Conservation (phyloP, 92 coral and sea anemone species). For the Diadumene lineata region DNA sequence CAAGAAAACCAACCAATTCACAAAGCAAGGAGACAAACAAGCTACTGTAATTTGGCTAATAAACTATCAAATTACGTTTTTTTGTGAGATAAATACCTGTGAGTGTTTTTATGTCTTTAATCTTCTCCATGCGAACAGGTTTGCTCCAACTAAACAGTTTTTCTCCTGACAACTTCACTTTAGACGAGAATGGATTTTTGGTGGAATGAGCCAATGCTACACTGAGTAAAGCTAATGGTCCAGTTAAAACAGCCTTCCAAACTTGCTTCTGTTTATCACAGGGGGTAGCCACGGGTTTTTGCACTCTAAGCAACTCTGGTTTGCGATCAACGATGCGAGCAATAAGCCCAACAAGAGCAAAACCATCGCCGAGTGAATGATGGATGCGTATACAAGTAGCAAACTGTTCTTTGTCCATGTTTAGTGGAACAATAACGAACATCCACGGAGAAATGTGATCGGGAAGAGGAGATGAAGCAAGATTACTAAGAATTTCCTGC, state of each 20-base stretch:
- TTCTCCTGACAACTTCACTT: slow-evolving; percentile 73
- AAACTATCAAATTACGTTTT: no score
- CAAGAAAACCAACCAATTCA: no score
- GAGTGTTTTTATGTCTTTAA: slow-evolving; percentile 77
- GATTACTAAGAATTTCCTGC: slow-evolving; percentile 57
- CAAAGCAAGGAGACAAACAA: no score
- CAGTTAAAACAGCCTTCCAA: slow-evolving; percentile 80
- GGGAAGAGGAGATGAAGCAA: slow-evolving; percentile 60
- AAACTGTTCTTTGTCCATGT: slow-evolving; percentile 72
- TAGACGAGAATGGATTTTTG: slow-evolving; percentile 75
- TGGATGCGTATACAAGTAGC: slow-evolving; percentile 89
- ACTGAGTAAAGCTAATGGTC: slow-evolving; percentile 84
- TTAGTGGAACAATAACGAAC: slow-evolving; percentile 64
- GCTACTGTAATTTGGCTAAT: no score
- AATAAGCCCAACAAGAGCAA: slow-evolving; percentile 81
- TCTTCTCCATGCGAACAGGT: slow-evolving; percentile 63
- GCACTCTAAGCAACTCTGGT: slow-evolving; percentile 81
- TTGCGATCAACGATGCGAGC: slow-evolving; percentile 88
- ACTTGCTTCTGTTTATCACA: slow-evolving; percentile 83
- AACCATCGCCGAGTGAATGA: slow-evolving; percentile 92
- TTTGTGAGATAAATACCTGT: no score
- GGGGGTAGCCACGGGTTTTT: slow-evolving; percentile 87
- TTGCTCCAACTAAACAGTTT: slow-evolving; percentile 86
- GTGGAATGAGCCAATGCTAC: slow-evolving; percentile 68
- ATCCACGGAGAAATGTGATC: slow-evolving; percentile 91